phyloP scores from a whole-genome alignment of 2,888 invertebrate genomes.

The Gandaritis pyraliata region DNA sequence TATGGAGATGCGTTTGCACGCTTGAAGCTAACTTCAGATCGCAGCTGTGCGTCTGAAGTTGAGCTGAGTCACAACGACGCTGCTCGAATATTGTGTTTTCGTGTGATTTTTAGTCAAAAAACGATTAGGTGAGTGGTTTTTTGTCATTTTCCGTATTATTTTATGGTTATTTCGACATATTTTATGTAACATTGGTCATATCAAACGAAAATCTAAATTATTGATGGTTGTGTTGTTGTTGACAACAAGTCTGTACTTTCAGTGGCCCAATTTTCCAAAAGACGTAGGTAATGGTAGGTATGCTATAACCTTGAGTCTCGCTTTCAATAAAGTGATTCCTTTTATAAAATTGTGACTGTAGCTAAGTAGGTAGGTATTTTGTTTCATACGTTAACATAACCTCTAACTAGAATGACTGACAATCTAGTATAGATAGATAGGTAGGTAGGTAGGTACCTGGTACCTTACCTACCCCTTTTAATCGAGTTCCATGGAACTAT shows the following conservation, averaged over 20 bases:
- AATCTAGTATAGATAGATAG: too few relatives aligned
- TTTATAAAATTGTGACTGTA: neutral
- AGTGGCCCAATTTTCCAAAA: too few relatives aligned
- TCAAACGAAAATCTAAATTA: slow-evolving; percentile 14
- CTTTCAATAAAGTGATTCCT: too few relatives aligned
- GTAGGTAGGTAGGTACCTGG: too few relatives aligned
- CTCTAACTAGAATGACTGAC: neutral
- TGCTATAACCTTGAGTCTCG: too few relatives aligned
- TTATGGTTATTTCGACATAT: slow-evolving; percentile 22
- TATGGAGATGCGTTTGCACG: slow-evolving; percentile 7
- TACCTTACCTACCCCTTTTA: too few relatives aligned
- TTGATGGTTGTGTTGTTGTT: slow-evolving; percentile 41
- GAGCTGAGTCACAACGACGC: slow-evolving; percentile 72
- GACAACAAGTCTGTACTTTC: slow-evolving; percentile 51
- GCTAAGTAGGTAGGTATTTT: neutral
- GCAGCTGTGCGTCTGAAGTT: slow-evolving; percentile 63
- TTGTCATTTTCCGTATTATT: slow-evolving; percentile 14
- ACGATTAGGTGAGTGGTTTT: slow-evolving; percentile 57
- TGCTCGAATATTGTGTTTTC: slow-evolving; percentile 41
- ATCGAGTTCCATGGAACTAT: too few relatives aligned
- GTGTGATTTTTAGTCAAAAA: slow-evolving; percentile 43
- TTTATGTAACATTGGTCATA: neutral
- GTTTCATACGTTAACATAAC: slow-evolving; percentile 6
- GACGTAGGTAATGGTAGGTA: too few relatives aligned
- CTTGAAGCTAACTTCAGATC: slow-evolving; percentile 62